Percentiles rank a stretch among this genome's conserved stretches.
These are phyloP conservation scores for Tyrannus savana DNA, from an alignment of 2,113 vertebrate species.

Conservation along the genomic window DNA sequence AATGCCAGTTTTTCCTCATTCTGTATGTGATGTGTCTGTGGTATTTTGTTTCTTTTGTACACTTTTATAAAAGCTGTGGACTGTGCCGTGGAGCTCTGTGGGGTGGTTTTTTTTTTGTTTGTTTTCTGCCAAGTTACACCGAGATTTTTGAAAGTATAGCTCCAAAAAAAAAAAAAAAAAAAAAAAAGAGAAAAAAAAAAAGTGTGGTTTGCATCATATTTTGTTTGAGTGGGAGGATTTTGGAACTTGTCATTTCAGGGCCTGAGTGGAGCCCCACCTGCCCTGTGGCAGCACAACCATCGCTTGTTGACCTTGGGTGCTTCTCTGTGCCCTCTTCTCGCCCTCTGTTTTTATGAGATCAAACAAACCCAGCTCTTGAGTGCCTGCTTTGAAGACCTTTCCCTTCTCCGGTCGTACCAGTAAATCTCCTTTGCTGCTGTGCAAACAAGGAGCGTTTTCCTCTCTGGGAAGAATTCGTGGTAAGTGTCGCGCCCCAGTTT, in stretches of 20 bases:
- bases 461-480: accelerated
- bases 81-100: not conserved
- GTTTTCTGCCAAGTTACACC: not conserved
- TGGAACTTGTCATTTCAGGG: not conserved
- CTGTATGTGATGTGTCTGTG: not conserved
- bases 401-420: not conserved
- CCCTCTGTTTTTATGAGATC: not conserved
- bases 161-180: not conserved
- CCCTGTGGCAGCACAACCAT: not conserved
- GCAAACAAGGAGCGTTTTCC: not conserved
- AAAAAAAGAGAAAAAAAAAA: too few relatives aligned
- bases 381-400: not conserved
- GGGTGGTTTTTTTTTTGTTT: not conserved
- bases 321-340: not conserved
- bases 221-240: not conserved
- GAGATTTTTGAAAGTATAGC: not conserved
- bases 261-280: not conserved
- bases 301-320: not conserved
- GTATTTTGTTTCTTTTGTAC: not conserved
- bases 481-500: accelerated
- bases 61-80: not conserved
- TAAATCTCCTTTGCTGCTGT: not conserved
- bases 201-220: not conserved
- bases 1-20: not conserved
- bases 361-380: not conserved